These are phyloP conservation scores for Karalla daura DNA, from an alignment of 2,797 vertebrate species.

Conservation along the genomic window DNA sequence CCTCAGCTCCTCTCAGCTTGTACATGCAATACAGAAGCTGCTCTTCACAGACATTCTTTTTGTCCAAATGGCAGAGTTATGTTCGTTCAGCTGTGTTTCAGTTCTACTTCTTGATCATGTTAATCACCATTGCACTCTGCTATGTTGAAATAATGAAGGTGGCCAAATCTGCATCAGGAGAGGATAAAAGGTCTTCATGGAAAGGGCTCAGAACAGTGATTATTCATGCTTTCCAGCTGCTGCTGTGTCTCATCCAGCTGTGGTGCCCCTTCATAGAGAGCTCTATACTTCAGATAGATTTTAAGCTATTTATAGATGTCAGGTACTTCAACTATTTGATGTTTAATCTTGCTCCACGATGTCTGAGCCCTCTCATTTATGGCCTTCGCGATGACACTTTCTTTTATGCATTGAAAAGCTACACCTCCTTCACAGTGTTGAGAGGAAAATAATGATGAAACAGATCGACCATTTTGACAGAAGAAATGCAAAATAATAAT, in stretches of 20 bases:
- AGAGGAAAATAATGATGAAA: constrained; percentile 17
- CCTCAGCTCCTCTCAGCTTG: background rate
- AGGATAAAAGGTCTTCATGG: constrained; percentile 49
- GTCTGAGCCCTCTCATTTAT: constrained; percentile 78
- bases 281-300: constrained; percentile 18
- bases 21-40: constrained; percentile 4
- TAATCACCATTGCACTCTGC: constrained; percentile 35
- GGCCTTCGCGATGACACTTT: constrained; percentile 68
- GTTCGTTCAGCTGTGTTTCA: constrained; percentile 40
- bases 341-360: constrained; percentile 63
- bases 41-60: constrained; percentile 17
- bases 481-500: background rate
- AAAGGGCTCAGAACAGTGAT: constrained; percentile 60
- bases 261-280: constrained; percentile 60
- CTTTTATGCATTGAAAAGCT: constrained; percentile 39
- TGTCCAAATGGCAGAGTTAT: constrained; percentile 48
- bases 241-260: constrained; percentile 65
- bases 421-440: constrained; percentile 18
- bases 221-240: constrained; percentile 65
- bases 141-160: constrained; percentile 64
- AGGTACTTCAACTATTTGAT: constrained; percentile 64
- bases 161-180: constrained; percentile 57
- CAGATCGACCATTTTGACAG: background rate
- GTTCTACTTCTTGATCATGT: constrained; percentile 63
- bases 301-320: constrained; percentile 20